Evolutionary conservation across 2,113 vertebrate species (phyloP).

Genomic region (Eulacestoma nigropectus): DNA sequence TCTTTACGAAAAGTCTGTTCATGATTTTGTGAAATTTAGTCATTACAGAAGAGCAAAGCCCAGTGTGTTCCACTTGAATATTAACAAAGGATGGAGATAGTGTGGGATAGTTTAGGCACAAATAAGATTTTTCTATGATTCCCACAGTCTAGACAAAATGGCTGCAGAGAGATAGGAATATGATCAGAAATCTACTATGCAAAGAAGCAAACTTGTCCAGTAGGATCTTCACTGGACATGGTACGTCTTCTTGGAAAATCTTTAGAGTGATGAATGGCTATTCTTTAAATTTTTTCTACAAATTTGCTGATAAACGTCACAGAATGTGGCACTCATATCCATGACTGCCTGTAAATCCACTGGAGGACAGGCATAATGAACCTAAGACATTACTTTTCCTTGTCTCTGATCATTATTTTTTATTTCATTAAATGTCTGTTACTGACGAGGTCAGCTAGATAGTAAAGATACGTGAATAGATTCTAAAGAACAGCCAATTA

Average conservation of each 20-base stretch:
- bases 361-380: neutral
- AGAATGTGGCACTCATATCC: neutral
- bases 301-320: neutral
- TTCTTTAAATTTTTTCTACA: neutral
- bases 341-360: neutral
- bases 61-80: neutral
- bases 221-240: neutral
- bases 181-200: neutral
- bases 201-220: neutral
- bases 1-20: neutral
- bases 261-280: neutral
- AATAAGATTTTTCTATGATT: neutral
- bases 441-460: neutral
- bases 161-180: neutral
- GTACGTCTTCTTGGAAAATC: neutral
- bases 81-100: neutral
- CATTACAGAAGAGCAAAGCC: neutral
- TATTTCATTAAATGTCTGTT: neutral
- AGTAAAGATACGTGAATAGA: neutral
- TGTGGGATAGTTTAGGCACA: neutral
- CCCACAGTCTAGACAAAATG: neutral
- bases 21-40: neutral
- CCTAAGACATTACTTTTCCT: neutral
- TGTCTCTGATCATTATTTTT: neutral
- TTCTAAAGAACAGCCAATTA: neutral